A percentile compares a stretch with the other conserved stretches of the same genome.
These are phyloP conservation scores for Anser brachyrhynchus DNA, from an alignment of 2,113 vertebrate species.

Conservation along the genomic window DNA sequence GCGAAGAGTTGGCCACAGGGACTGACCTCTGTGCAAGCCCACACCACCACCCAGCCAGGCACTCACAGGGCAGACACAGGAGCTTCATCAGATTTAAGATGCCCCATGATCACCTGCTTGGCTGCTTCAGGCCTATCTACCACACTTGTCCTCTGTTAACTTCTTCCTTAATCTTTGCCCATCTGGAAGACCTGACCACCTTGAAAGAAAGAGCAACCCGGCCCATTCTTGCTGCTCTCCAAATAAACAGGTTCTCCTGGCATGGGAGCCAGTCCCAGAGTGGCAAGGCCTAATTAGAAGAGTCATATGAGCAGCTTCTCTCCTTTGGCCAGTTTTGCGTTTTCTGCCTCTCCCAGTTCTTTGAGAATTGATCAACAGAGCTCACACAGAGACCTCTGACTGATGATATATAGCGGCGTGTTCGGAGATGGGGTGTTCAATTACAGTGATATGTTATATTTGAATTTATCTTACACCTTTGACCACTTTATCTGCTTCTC, in stretches of 20 bases:
- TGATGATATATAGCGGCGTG: neutral
- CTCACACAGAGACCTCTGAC: neutral
- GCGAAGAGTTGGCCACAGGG: neutral
- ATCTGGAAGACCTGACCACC: neutral
- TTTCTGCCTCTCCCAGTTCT: neutral
- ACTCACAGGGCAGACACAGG: neutral
- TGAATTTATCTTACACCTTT: conserved; percentile 16
- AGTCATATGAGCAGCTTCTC: neutral
- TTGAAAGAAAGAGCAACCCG: neutral
- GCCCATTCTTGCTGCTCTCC: neutral
- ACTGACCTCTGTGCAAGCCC: neutral
- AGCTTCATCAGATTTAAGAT: no score
- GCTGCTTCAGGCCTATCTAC: neutral
- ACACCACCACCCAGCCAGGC: neutral
- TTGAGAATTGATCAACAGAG: neutral
- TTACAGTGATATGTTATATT: neutral
- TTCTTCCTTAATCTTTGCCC: neutral
- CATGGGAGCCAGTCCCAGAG: neutral
- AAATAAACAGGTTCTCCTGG: neutral
- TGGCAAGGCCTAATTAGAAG: neutral
- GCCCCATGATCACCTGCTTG: neutral
- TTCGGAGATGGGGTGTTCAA: neutral
- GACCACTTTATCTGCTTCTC: conserved; percentile 16
- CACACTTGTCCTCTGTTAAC: neutral
- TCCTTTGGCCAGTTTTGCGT: neutral